Percentiles rank a stretch among this genome's conserved stretches.
Conservation (phyloP, 2,797 vertebrate species). For the Hapalemur alaotrensis region DNA sequence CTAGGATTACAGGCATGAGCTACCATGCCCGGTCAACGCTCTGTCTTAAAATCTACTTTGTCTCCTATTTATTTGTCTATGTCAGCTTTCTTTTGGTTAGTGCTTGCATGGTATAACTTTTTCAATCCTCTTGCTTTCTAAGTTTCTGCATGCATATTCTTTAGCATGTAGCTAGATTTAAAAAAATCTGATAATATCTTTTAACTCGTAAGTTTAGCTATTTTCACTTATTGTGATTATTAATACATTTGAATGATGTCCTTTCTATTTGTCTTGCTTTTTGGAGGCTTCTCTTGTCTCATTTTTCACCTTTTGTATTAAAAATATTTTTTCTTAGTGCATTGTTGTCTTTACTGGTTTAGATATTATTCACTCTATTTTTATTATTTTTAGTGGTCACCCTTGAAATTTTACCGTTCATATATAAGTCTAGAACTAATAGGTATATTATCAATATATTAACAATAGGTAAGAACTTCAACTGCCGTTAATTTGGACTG, state of each 20-base stretch:
- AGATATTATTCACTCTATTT: background rate
- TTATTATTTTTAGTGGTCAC: conserved; percentile 43
- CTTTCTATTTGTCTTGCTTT: background rate
- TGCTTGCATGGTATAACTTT: background rate
- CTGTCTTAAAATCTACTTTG: conserved; percentile 27
- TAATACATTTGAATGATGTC: background rate
- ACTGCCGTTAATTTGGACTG: background rate
- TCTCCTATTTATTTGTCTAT: background rate
- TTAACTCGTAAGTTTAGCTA: background rate
- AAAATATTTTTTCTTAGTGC: background rate
- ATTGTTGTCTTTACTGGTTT: background rate
- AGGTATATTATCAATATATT: background rate
- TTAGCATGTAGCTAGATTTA: background rate
- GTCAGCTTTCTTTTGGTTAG: background rate
- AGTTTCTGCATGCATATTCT: background rate
- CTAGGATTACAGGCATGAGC: too few species aligned
- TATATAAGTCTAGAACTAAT: conserved; percentile 29
- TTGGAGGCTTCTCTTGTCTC: background rate
- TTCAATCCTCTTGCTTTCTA: background rate
- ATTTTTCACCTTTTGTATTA: background rate
- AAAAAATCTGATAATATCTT: background rate
- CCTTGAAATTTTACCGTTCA: conserved; percentile 23
- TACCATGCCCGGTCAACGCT: background rate
- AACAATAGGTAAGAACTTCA: background rate
- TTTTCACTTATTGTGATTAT: conserved; percentile 20